These are phyloP conservation scores for Prinia subflava DNA, from an alignment of 2,113 vertebrate species.

Conservation along the genomic window DNA sequence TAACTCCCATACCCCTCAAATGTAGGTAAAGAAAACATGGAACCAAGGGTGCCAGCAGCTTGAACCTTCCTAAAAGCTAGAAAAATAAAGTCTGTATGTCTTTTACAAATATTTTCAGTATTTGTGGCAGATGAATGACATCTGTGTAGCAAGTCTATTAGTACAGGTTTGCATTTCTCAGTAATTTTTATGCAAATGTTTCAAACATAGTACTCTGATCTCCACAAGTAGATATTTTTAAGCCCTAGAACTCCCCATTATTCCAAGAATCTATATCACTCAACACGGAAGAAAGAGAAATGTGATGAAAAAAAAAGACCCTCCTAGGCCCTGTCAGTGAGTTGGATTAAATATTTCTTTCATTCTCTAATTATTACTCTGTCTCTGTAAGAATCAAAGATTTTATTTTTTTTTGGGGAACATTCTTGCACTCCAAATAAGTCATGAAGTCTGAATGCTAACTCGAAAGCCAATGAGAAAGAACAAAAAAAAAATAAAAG, in stretches of 20 bases:
- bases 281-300: neutral
- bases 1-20: neutral
- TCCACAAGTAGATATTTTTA: neutral
- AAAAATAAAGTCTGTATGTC: neutral
- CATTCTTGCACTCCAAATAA: neutral
- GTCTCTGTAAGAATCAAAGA: neutral
- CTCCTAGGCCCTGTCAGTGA: neutral
- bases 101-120: neutral
- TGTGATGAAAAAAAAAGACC: neutral
- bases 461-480: neutral
- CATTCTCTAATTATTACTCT: neutral
- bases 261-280: neutral
- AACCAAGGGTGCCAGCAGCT: neutral
- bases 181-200: neutral
- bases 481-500: neutral
- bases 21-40: neutral
- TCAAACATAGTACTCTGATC: neutral
- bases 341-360: neutral
- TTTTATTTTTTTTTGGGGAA: neutral
- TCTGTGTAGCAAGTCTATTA: neutral
- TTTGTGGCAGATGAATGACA: neutral
- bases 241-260: neutral
- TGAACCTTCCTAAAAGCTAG: neutral
- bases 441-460: neutral
- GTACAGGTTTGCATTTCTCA: neutral